Base-by-base conservation (phyloP, 2,888 invertebrate genomes). In the Dicroscelio sp. region DNA sequence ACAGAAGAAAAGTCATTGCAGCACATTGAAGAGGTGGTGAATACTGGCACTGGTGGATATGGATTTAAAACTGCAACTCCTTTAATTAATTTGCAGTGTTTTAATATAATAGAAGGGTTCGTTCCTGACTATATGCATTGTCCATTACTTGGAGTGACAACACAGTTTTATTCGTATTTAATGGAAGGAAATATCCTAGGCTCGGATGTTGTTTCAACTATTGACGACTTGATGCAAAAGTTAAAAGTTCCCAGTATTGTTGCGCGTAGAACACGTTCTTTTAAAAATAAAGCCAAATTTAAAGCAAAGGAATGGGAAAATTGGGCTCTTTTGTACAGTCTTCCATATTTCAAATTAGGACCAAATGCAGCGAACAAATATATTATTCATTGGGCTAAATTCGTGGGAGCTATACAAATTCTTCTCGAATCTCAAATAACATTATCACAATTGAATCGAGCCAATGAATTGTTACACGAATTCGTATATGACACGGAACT, bases 301-400 rank as follows among this genome's bases (percentile, higher is more conserved):
- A 76, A 76, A 60, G 58, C 76, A 3, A 58, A 38, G 20, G 76
- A 76, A 60, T 76, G 76, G 75, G 75, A 75, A 75, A 75, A 75
- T n/a, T 75, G 75, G 75, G 23, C 23, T n/a, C n/a, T 75, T n/a
- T 27, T 76, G 10, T 76, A 48, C 60, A 76, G 76, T 38, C 23
- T 76, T 38, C 38, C 76, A 17, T 60, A 35, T 20, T 60, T 76
- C 2, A 14, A n/a, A 14, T 60, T 76, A 17, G 27, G 27, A 30
- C 20, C 35, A 3, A 60, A 20, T 1, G 10, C 1, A 6, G 35
- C 35, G 27, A 35, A 76, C 27, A 76, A 76, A 38, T 76, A 76
- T 30, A 60, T 60, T 27, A 27, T 10, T 10, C 58, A 60, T 76
- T 76, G 76, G 76, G 31, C 55, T 2, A 76, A 76, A 38, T 38